Conservation (phyloP, 2,113 vertebrate genomes). For the Leptodactylus fuscus region DNA sequence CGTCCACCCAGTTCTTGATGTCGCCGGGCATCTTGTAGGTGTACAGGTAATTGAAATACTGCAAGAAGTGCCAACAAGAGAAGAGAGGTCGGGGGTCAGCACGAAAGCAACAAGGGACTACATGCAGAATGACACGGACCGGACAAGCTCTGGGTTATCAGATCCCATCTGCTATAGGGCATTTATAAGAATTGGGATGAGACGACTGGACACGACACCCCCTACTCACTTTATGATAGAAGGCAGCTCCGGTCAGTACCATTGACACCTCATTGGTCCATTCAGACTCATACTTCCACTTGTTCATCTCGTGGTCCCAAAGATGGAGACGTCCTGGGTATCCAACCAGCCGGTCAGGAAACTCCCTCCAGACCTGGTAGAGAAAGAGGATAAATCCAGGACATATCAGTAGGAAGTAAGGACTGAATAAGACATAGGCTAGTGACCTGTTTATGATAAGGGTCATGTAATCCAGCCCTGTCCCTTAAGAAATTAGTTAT, state of each 20-base stretch:
- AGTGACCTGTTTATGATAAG: too few relatives aligned
- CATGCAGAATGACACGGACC: too few relatives aligned
- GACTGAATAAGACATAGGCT: too few relatives aligned
- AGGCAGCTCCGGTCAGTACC: slow-evolving; percentile 96
- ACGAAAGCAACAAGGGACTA: too few relatives aligned
- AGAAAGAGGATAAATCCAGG: background rate
- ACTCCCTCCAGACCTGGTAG: slow-evolving; percentile 93
- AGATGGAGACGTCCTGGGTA: slow-evolving; percentile 96
- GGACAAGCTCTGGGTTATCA: too few relatives aligned
- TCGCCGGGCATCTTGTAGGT: slow-evolving; percentile 99
- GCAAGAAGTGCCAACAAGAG: slow-evolving; percentile 52
- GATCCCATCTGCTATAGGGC: too few relatives aligned
- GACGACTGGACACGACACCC: too few relatives aligned
- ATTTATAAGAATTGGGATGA: too few relatives aligned
- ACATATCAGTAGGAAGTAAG: too few relatives aligned
- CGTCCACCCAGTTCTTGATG: slow-evolving; percentile 98
- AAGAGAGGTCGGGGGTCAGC: background rate
- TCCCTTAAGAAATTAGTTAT: too few relatives aligned
- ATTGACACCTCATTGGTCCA: slow-evolving; percentile 99
- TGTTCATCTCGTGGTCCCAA: slow-evolving; percentile 98
- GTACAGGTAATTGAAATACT: slow-evolving; percentile 99
- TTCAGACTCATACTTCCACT: slow-evolving; percentile 98
- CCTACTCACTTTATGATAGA: slow-evolving; percentile 92
- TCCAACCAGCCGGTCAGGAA: slow-evolving; percentile 93
- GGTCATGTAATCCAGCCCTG: too few relatives aligned